A percentile compares a stretch with the other conserved stretches of the same genome.
phyloP scores from a whole-genome alignment of 1,140 invertebrate species.

The Carcinoscorpius rotundicauda region DNA sequence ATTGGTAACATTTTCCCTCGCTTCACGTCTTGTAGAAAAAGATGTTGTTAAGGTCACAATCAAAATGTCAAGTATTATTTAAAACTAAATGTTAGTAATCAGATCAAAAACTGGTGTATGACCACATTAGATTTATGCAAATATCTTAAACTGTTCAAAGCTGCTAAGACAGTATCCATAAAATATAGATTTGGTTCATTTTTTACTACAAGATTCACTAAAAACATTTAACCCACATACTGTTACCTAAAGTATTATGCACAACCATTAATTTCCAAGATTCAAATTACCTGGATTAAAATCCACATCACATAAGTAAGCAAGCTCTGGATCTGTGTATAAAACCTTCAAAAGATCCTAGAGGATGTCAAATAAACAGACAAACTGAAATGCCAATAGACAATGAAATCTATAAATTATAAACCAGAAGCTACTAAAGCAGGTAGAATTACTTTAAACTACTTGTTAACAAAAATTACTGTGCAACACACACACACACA shows the following conservation, averaged over 20 bases:
- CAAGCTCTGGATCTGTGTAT: constrained; percentile 75
- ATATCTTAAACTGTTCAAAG: constrained; percentile 7
- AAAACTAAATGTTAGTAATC: no score
- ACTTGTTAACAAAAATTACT: constrained; percentile 2
- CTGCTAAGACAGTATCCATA: constrained; percentile 2
- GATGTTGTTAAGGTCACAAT: background rate
- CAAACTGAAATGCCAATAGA: constrained; percentile 11
- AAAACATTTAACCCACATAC: constrained; percentile 2
- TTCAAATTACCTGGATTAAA: constrained; percentile 27
- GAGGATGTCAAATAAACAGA: constrained; percentile 21
- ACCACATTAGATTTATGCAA: background rate
- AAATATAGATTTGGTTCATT: constrained; percentile 5
- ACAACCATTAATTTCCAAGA: no score
- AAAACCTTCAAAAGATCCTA: constrained; percentile 80
- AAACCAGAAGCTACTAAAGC: constrained; percentile 2
- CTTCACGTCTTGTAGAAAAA: background rate
- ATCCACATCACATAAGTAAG: constrained; percentile 74
- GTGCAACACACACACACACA: no score
- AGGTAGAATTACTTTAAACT: constrained; percentile 1
- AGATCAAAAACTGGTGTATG: background rate
- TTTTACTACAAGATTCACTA: background rate
- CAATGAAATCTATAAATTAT: constrained; percentile 8
- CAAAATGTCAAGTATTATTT: background rate
- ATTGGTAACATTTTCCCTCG: no score
- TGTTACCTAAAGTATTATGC: no score